Percentiles rank a stretch among this genome's conserved stretches.
These are phyloP conservation scores for Hymenopus coronatus DNA, from an alignment of 2,888 invertebrate genomes.

Conservation along the genomic window DNA sequence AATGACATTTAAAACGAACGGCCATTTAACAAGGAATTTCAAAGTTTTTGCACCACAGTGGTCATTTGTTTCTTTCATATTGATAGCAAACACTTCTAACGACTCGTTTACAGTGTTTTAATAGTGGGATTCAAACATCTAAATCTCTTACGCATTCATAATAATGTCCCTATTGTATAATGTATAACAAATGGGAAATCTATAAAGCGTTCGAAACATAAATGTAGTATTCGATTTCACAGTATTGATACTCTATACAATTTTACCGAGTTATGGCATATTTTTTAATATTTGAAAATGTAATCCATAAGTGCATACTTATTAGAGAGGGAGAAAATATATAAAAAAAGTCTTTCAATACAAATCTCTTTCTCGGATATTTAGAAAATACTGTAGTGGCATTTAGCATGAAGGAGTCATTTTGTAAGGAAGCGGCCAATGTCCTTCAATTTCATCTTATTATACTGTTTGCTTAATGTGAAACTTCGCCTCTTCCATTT, in stretches of 20 bases:
- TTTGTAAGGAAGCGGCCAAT: not conserved
- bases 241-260: slow-evolving; percentile 21
- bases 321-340: not conserved
- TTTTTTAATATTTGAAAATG: slow-evolving; percentile 27
- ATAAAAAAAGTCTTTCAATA: slow-evolving; percentile 14
- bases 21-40: no score
- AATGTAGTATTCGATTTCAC: no score
- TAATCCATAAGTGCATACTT: slow-evolving; percentile 29
- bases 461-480: not conserved
- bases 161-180: no score
- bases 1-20: no score
- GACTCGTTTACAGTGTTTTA: no score
- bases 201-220: no score
- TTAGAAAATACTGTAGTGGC: not conserved
- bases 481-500: slow-evolving; percentile 2
- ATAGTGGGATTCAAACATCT: no score
- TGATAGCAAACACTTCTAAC: no score
- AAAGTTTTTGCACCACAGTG: no score
- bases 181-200: no score
- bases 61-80: no score
- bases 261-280: slow-evolving; percentile 22
- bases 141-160: no score
- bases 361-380: slow-evolving; percentile 1
- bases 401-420: not conserved
- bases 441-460: not conserved